Evolutionary conservation across 2,797 vertebrate genomes (phyloP), one percentile per base, ranked within the genome.

Genomic region (Myotis planiceps): DNA sequence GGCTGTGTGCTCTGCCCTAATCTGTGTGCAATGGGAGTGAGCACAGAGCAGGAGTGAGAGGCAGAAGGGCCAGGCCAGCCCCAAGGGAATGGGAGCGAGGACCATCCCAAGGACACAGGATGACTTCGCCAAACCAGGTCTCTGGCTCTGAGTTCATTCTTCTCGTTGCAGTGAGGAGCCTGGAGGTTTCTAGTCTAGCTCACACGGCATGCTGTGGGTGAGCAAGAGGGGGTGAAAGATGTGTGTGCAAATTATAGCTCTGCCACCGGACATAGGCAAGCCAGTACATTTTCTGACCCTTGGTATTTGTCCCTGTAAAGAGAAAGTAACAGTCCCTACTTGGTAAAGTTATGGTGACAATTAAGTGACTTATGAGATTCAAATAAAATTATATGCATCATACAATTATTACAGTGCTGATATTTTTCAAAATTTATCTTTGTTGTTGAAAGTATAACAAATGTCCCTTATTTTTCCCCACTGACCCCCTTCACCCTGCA

Each of bases 281-380:
- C 4, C 25, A n/a, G 39, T 51, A 34, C 53, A 49, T 9, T 58
- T 71, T 53, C 60, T 88, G 68, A 82, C 5, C 34, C 8, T 79
- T 39, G 21, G 3, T n/a, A 45, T 85, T 45, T 94, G 47, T 18
- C 53, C 75, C 74, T 66, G 4, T 4, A 45, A 37, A 91, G 16
- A 58, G 32, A 76, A 89, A 66, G 29, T 39, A 81, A 7, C 79
- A 49, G 51, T 88, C 88, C 23, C n/a, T 82, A 27, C 25, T 60
- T 45, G 69, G 23, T 75, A 80, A 58, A 6, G 12, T 23, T 58
- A 14, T 7, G 3, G 3, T 27, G 69, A 83, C 23, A 91, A 86
- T 86, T 88, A 71, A 93, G 69, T 90, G 34, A 76, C 58, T 71
- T 47, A 3, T 58, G 58, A 94, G 23, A 78, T 65, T 92, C 92